A percentile compares a stretch with the other conserved stretches of the same genome.
Evolutionary conservation across 2,113 vertebrate genomes (phyloP).

Genomic region (Sakesphorus luctuosus): DNA sequence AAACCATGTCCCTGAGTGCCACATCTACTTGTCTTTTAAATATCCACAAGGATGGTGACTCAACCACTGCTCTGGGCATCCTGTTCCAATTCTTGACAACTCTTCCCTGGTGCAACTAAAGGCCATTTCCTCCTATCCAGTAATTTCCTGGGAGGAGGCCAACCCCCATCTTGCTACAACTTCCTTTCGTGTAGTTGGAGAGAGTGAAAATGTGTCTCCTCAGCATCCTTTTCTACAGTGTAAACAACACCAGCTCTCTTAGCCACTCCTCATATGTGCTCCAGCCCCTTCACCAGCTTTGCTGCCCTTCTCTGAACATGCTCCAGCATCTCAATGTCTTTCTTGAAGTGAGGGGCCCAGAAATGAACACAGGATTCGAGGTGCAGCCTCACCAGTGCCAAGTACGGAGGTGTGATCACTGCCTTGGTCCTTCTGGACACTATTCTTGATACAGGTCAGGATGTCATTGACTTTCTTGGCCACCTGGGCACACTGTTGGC

Average conservation of each 20-base stretch:
- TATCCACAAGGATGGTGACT: too few species aligned
- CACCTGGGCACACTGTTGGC: not conserved
- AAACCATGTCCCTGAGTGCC: not conserved
- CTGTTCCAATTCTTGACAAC: not conserved
- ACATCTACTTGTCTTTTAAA: not conserved
- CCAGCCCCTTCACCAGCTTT: not conserved
- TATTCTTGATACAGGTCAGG: not conserved
- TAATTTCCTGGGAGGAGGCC: not conserved
- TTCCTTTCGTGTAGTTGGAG: not conserved
- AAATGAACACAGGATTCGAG: not conserved
- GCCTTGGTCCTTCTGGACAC: not conserved
- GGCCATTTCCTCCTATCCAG: not conserved
- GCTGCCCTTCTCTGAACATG: rapidly evolving
- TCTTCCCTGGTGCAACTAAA: not conserved
- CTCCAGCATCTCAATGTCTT: not conserved
- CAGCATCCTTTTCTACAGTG: not conserved
- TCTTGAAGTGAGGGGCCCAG: not conserved
- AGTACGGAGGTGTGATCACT: not conserved
- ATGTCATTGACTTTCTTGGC: not conserved
- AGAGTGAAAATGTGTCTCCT: not conserved
- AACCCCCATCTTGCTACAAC: not conserved
- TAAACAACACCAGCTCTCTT: not conserved
- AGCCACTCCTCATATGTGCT: not conserved
- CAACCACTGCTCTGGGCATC: too few species aligned
- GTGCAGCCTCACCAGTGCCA: not conserved